Percentiles rank a stretch among this genome's conserved stretches.
Evolutionary conservation across 2,888 invertebrate species (phyloP).

Genomic region (Girardia tigrina): DNA sequence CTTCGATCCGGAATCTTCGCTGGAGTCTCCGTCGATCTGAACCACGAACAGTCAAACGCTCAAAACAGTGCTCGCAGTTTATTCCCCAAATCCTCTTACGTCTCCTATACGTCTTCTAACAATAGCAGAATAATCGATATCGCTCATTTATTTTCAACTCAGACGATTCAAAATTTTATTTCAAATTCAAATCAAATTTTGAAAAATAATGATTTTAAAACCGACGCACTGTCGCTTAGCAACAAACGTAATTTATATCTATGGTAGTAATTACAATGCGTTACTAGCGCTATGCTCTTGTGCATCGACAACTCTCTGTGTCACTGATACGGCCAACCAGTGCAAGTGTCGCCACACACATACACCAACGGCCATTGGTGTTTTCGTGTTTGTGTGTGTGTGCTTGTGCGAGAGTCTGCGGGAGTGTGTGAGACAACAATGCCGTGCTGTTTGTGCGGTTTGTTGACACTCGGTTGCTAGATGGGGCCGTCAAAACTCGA

Average conservation of each 20-base stretch:
- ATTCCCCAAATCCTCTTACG: not conserved
- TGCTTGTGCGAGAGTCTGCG: not conserved
- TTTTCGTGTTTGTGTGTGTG: too few relatives aligned
- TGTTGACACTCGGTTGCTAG: not conserved
- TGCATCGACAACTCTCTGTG: slow-evolving; percentile 51
- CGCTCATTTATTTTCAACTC: not conserved
- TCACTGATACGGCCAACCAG: slow-evolving; percentile 54
- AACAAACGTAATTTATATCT: not conserved
- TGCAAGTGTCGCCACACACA: not conserved
- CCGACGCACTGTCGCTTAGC: not conserved
- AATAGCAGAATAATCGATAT: not conserved
- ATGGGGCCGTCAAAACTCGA: not conserved
- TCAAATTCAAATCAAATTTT: slow-evolving; percentile 41
- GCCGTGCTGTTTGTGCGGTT: not conserved
- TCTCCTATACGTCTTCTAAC: not conserved
- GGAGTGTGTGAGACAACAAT: not conserved
- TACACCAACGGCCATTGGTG: not conserved
- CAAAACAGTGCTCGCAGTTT: slow-evolving; percentile 51
- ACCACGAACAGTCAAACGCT: slow-evolving; percentile 52
- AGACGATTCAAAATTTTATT: slow-evolving; percentile 44
- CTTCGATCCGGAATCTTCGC: slow-evolving; percentile 26
- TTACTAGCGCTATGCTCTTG: not conserved
- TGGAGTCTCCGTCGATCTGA: slow-evolving; percentile 25
- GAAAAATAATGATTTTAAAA: slow-evolving; percentile 37
- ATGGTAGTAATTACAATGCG: not conserved